Conservation (phyloP, 2,888 invertebrate species). For the Oscheius sp. region DNA sequence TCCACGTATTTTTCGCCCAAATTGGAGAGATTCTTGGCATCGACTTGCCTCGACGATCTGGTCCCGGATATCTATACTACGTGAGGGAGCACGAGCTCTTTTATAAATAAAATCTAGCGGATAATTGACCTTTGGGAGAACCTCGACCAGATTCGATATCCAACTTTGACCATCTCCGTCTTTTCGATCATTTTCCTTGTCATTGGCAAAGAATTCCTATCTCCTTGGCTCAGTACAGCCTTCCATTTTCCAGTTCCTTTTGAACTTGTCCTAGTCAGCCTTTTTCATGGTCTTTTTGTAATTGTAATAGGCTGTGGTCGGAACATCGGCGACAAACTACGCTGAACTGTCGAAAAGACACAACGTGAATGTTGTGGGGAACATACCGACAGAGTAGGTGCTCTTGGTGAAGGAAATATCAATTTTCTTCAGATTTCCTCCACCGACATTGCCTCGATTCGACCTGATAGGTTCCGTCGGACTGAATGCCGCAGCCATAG, state of each 20-base stretch:
- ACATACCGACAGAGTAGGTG: slow-evolving; percentile 68
- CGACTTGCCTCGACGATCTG: slow-evolving; percentile 61
- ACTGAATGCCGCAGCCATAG: slow-evolving; percentile 65
- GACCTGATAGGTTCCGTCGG: slow-evolving; percentile 68
- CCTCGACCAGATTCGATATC: slow-evolving; percentile 55
- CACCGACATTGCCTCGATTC: slow-evolving; percentile 67
- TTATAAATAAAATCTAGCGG: slow-evolving; percentile 48
- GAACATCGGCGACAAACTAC: slow-evolving; percentile 70
- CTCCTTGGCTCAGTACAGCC: slow-evolving; percentile 68
- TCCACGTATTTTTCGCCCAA: slow-evolving; percentile 72
- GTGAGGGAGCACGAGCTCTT: slow-evolving; percentile 44
- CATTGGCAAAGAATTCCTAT: slow-evolving; percentile 63
- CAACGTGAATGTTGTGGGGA: slow-evolving; percentile 67
- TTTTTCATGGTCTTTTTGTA: not conserved
- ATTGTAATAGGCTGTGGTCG: slow-evolving; percentile 18
- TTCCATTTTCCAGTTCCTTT: slow-evolving; percentile 71
- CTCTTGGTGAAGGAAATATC: not conserved
- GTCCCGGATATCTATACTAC: slow-evolving; percentile 68
- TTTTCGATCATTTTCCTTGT: slow-evolving; percentile 65
- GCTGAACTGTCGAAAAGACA: slow-evolving; percentile 68
- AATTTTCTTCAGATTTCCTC: slow-evolving; percentile 62
- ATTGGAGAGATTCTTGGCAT: slow-evolving; percentile 69
- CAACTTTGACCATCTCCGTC: slow-evolving; percentile 62
- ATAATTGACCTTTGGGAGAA: slow-evolving; percentile 59
- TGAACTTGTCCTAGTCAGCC: slow-evolving; percentile 66